Percentiles rank a stretch among this genome's conserved stretches.
phyloP scores from a whole-genome alignment of 2,888 invertebrate genomes.

The Morinoia aosen region DNA sequence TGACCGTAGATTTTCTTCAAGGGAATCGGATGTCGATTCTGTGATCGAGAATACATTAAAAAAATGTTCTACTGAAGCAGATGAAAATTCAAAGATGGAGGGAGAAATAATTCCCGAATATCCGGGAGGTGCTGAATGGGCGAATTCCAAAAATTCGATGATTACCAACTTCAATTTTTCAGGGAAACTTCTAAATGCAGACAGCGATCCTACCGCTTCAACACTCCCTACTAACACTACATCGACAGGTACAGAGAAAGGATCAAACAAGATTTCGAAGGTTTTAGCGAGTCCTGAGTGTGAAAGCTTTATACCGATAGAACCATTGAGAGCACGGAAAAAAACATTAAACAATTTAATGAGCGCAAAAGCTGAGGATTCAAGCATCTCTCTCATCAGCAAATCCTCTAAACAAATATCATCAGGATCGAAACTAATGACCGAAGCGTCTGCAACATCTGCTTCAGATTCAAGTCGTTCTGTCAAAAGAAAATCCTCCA shows the following conservation, averaged over 20 bases:
- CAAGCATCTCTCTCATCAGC: neutral
- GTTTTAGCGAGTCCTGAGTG: neutral
- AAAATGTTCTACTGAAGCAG: neutral
- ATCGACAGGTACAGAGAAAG: neutral
- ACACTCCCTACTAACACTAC: too few relatives aligned
- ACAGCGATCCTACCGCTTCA: neutral
- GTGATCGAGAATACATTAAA: neutral
- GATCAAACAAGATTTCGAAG: neutral
- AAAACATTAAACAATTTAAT: neutral
- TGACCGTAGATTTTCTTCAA: neutral
- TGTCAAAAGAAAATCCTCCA: too few relatives aligned
- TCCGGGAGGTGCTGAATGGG: neutral
- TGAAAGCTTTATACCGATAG: neutral
- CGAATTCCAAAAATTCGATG: neutral
- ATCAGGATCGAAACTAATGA: slow-evolving; percentile 76
- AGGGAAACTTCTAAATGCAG: neutral
- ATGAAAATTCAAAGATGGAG: neutral
- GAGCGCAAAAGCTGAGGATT: neutral
- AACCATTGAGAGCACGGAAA: neutral
- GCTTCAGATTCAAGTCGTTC: slow-evolving; percentile 68
- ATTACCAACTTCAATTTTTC: neutral
- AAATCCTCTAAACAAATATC: slow-evolving; percentile 74
- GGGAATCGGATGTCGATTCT: neutral
- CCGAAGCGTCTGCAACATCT: slow-evolving; percentile 81
- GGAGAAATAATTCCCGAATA: neutral